Conservation (phyloP, 2,888 invertebrate species). For the Ariolimax columbianus region DNA sequence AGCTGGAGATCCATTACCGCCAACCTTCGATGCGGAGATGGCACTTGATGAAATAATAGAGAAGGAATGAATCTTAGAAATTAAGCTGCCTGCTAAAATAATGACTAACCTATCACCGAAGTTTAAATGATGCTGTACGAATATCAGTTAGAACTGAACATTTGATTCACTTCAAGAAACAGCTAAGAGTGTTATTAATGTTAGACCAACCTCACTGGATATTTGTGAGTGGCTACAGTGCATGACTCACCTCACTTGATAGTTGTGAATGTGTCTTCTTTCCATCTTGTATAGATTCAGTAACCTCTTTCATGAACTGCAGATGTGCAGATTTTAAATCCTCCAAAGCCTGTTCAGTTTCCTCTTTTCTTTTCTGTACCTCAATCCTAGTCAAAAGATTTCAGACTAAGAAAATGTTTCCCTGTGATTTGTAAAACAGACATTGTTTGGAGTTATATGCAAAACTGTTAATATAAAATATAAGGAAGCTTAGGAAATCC, state of each 20-base stretch:
- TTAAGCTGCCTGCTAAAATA: too few species aligned
- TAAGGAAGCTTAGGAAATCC: too few species aligned
- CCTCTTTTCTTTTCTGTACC: slow-evolving; percentile 70
- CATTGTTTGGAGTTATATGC: too few species aligned
- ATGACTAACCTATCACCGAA: too few species aligned
- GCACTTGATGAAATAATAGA: too few species aligned
- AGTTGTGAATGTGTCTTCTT: slow-evolving; percentile 72
- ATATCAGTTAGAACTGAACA: background rate
- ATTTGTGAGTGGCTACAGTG: background rate
- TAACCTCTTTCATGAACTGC: slow-evolving; percentile 71
- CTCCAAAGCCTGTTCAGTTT: slow-evolving; percentile 71
- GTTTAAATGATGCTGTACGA: too few species aligned
- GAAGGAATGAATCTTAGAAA: too few species aligned
- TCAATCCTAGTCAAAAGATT: slow-evolving; percentile 62
- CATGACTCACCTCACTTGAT: slow-evolving; percentile 71
- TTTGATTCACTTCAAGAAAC: background rate
- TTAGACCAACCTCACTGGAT: background rate
- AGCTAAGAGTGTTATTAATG: background rate
- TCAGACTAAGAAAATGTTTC: background rate
- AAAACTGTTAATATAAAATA: too few species aligned
- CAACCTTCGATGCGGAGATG: too few species aligned
- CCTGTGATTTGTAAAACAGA: too few species aligned
- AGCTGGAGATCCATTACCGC: too few species aligned
- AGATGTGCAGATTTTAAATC: slow-evolving; percentile 70
- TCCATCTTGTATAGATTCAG: slow-evolving; percentile 71